Evolutionary conservation across 1,140 invertebrate genomes (phyloP), one percentile per base, ranked within the genome.

Genomic region (Hirudo medicinalis): DNA sequence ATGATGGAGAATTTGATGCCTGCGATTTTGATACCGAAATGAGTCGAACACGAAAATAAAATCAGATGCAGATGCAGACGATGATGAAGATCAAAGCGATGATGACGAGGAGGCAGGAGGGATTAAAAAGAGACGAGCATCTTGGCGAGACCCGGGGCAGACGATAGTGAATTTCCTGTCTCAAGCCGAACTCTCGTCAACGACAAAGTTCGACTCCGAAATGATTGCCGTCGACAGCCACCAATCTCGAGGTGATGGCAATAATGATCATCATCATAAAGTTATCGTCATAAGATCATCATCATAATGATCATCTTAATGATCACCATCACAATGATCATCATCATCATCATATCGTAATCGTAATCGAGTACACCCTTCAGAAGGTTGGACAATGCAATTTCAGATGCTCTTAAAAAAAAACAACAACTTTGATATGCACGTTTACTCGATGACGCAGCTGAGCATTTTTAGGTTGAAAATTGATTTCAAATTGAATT

Each of bases 91-190:
- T 25, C 4, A 63, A 63, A 25, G 25, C 25, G 54, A 57, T 57
- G 57, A 63, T 63, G 57, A 63, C 19, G 57, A 63, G 8, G 57
- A n/a, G 22, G 57, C 11, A 1, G 57, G 29, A 13, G 57, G 25
- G 20, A 25, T 32, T 22, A 63, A 22, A 63, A 63, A 13, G 29
- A 22, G 29, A 63, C 57, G 29, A 63, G 57, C 57, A 63, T 22
- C 29, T 11, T 32, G 22, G 29, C 22, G 29, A 6, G 29, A n/a
- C 8, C 57, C 57, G 2, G 57, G 57, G 22, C 22, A 63, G 22
- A 63, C 57, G 22, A 63, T 63, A 3, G 57, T 63, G 22, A 63
- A 63, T 20, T 25, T 63, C 57, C 29, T 63, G 57, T 63, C 22
- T 0, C 9, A 63, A 1, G 57, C 57, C 19, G 11, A 49, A 49